Conservation (phyloP, 2,888 invertebrate species). For the Tholera decimalis region DNA sequence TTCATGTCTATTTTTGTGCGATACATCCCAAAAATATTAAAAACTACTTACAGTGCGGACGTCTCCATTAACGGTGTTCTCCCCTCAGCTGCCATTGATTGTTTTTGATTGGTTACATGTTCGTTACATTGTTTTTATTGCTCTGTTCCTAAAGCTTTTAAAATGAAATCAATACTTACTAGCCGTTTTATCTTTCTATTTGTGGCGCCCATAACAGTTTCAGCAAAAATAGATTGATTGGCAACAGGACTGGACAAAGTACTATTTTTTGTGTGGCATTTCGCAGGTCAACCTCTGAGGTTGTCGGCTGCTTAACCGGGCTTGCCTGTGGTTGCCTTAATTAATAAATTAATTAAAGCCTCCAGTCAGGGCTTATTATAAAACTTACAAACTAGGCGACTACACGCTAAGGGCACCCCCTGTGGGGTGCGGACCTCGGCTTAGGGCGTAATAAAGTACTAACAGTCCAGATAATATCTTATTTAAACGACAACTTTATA, state of each 20-base stretch:
- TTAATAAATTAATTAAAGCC: too few species aligned
- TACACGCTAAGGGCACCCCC: too few species aligned
- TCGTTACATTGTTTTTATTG: constrained; percentile 68
- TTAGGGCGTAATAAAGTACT: too few species aligned
- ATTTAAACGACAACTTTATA: constrained; percentile 1
- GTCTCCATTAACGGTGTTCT: constrained; percentile 86
- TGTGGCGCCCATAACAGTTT: too few species aligned
- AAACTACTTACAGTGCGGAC: constrained; percentile 88
- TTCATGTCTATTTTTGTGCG: constrained; percentile 81
- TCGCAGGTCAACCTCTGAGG: too few species aligned
- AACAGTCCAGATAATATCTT: background rate
- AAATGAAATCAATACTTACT: constrained; percentile 54
- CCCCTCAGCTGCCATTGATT: constrained; percentile 79
- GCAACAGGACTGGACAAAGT: too few species aligned
- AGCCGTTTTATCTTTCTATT: constrained; percentile 12
- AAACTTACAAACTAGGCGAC: too few species aligned
- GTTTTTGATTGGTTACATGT: constrained; percentile 81
- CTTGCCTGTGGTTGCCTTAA: too few species aligned
- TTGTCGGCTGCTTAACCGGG: too few species aligned
- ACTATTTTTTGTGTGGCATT: too few species aligned
- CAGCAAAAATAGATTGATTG: background rate
- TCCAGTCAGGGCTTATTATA: too few species aligned
- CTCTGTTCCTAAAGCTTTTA: constrained; percentile 61
- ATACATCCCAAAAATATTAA: constrained; percentile 89
- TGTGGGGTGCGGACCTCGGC: too few species aligned